Evolutionary conservation across 2,888 invertebrate genomes (phyloP).

Genomic region (Netelia virgata): DNA sequence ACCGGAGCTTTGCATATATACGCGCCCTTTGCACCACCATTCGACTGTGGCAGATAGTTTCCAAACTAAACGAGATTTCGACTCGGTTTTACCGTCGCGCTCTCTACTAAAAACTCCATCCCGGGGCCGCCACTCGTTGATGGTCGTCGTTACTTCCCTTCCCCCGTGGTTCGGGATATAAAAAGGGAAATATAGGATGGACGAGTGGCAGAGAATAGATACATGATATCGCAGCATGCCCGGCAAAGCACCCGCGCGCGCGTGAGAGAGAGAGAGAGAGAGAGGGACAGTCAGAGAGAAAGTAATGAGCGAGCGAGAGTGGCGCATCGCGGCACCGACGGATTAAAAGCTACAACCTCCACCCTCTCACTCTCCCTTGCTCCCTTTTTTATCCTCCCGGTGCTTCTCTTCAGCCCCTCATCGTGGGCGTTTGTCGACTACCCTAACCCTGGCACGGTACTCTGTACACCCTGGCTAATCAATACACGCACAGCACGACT

Average conservation of each 20-base stretch:
- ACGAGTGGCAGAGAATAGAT: conserved; percentile 62
- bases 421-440: conserved; percentile 53
- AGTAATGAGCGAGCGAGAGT: conserved; percentile 48
- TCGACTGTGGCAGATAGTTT: conserved; percentile 42
- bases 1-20: conserved; percentile 11
- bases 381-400: conserved; percentile 33
- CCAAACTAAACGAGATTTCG: conserved; percentile 35
- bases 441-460: conserved; percentile 69
- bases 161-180: conserved; percentile 7
- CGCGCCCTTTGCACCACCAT: background rate
- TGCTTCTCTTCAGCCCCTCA: conserved; percentile 51
- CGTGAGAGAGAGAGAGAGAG: conserved; percentile 41
- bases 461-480: conserved; percentile 77
- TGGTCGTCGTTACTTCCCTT: conserved; percentile 40
- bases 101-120: background rate
- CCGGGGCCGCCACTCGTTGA: conserved; percentile 5
- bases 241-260: conserved; percentile 11
- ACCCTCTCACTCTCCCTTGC: conserved; percentile 14
- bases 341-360: conserved; percentile 76
- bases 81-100: conserved; percentile 27
- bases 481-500: conserved; percentile 76
- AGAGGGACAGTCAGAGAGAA: conserved; percentile 29
- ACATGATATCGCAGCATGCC: conserved; percentile 68
- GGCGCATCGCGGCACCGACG: conserved; percentile 69
- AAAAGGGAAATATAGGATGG: conserved; percentile 25